A percentile compares a stretch with the other conserved stretches of the same genome.
phyloP scores from a whole-genome alignment of 2,113 vertebrate species.

The Peromyscus polionotus region DNA sequence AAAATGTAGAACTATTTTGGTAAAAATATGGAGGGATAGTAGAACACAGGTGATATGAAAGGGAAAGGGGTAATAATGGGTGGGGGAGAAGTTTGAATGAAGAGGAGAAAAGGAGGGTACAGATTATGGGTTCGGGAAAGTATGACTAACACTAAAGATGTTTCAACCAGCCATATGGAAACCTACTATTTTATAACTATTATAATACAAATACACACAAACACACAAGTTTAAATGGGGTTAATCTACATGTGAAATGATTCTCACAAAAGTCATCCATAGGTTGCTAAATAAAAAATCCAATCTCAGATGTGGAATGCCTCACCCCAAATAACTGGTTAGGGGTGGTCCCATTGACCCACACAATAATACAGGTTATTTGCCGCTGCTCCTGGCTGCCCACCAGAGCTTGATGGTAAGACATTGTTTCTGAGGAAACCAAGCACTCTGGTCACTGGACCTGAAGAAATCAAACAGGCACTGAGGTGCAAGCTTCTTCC shows the following conservation, averaged over 20 bases:
- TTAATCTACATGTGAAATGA: background rate
- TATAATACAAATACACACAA: background rate
- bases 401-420: background rate
- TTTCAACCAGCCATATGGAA: background rate
- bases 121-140: background rate
- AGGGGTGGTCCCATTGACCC: background rate
- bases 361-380: background rate
- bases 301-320: background rate
- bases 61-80: background rate
- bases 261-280: background rate
- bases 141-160: background rate
- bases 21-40: background rate
- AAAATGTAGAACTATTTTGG: slow-evolving; percentile 40
- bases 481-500: background rate
- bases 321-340: background rate
- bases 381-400: background rate
- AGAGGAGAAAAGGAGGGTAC: background rate
- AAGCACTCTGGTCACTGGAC: background rate
- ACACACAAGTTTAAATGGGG: too few species aligned
- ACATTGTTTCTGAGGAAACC: background rate
- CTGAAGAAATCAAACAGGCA: background rate
- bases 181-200: background rate
- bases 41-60: background rate
- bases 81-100: background rate
- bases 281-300: background rate